phyloP scores from a whole-genome alignment of 2,113 vertebrate species.

The Clinocottus analis region DNA sequence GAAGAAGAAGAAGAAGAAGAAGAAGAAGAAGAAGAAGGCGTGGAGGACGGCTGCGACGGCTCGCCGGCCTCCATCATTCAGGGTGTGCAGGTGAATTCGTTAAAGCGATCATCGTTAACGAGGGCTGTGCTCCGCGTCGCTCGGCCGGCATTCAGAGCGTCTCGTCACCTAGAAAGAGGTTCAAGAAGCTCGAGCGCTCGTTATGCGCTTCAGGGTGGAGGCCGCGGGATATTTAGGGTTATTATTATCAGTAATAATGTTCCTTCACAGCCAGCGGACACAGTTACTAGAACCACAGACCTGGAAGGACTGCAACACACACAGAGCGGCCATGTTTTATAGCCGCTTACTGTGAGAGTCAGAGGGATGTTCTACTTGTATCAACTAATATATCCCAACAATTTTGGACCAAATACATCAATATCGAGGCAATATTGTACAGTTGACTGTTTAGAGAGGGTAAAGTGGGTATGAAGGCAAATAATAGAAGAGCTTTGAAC shows the following conservation, averaged over 20 bases:
- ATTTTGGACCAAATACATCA: too few relatives aligned
- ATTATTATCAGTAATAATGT: conserved; percentile 42
- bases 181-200: conserved; percentile 25
- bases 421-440: too few relatives aligned
- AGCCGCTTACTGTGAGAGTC: not conserved
- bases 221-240: conserved; percentile 18
- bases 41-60: conserved; percentile 1
- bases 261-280: not conserved
- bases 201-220: conserved; percentile 1
- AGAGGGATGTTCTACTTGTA: not conserved
- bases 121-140: conserved; percentile 45
- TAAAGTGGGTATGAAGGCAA: too few relatives aligned
- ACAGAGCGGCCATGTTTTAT: too few relatives aligned
- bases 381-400: too few relatives aligned
- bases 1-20: too few relatives aligned
- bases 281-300: too few relatives aligned
- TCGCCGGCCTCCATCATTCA: conserved; percentile 44
- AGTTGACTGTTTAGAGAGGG: too few relatives aligned
- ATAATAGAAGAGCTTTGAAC: too few relatives aligned
- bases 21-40: too few relatives aligned
- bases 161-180: conserved; percentile 41
- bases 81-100: conserved; percentile 64
- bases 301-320: too few relatives aligned
- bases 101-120: conserved; percentile 52
- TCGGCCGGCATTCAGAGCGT: conserved; percentile 53